A percentile compares a stretch with the other conserved stretches of the same genome.
Conservation (phyloP, 1,140 invertebrate species). For the Euura lappo region DNA sequence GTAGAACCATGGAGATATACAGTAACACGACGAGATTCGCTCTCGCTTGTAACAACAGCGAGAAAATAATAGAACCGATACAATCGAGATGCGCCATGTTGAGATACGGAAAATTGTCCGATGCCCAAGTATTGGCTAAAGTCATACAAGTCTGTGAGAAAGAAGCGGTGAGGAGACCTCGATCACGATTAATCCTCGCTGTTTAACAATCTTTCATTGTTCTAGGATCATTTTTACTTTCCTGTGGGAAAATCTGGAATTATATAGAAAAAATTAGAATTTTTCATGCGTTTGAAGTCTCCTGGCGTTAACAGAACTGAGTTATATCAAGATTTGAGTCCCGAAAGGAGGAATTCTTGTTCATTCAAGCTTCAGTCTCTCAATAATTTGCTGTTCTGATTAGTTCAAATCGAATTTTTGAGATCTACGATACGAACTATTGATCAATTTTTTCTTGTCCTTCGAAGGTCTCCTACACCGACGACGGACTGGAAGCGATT, state of each 20-base stretch:
- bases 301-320: too few species aligned
- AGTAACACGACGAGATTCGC: slow-evolving; percentile 97
- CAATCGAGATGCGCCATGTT: slow-evolving; percentile 98
- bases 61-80: slow-evolving; percentile 99
- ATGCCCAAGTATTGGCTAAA: slow-evolving; percentile 88
- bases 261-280: not conserved
- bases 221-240: not conserved
- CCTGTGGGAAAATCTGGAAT: not conserved
- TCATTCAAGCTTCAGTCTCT: not conserved
- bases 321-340: too few species aligned
- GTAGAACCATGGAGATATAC: slow-evolving; percentile 99
- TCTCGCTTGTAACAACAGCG: slow-evolving; percentile 97
- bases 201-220: slow-evolving; percentile 17
- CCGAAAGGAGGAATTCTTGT: too few species aligned
- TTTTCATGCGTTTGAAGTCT: too few species aligned
- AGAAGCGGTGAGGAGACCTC: slow-evolving; percentile 68
- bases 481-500: slow-evolving; percentile 96
- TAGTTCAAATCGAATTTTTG: slow-evolving; percentile 17
- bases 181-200: slow-evolving; percentile 8
- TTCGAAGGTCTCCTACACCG: slow-evolving; percentile 74
- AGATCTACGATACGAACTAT: not conserved
- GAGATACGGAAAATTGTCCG: slow-evolving; percentile 89
- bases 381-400: slow-evolving; percentile 7
- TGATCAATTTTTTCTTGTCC: slow-evolving; percentile 9
- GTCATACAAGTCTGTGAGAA: slow-evolving; percentile 76